phyloP scores from a whole-genome alignment of 2,797 vertebrate species.

The Peromyscus nudipes region DNA sequence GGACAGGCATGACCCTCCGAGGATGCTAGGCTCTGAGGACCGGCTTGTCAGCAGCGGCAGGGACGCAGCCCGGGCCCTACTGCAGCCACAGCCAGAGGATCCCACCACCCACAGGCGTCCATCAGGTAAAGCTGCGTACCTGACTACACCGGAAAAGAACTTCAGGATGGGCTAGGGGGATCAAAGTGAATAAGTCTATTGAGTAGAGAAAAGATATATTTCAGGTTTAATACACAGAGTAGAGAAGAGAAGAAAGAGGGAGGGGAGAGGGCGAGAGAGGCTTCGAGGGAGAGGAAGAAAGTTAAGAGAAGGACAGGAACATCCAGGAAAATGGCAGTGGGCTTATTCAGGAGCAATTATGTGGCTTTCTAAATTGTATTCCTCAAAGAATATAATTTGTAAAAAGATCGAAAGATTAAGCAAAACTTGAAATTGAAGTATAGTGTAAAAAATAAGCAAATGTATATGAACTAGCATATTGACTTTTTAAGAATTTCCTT shows the following conservation, averaged over 20 bases:
- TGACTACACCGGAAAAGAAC: neutral
- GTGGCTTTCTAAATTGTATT: neutral
- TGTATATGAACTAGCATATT: too few relatives aligned
- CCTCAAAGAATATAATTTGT: neutral
- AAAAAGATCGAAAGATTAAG: neutral
- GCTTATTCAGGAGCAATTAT: neutral
- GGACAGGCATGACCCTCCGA: neutral
- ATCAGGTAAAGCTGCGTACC: neutral
- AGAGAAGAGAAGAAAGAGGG: neutral
- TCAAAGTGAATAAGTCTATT: neutral
- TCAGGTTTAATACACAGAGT: neutral
- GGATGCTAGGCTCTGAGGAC: neutral
- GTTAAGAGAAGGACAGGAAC: neutral
- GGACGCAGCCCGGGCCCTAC: neutral
- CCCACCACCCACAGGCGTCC: neutral
- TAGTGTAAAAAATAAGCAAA: neutral
- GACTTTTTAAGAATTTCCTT: neutral
- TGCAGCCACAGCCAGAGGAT: neutral
- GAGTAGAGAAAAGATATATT: neutral
- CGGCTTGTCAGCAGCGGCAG: neutral
- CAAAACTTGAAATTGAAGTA: neutral
- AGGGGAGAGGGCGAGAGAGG: neutral
- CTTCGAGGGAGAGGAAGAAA: neutral
- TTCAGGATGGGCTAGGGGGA: neutral
- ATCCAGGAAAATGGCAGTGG: neutral